A percentile compares a stretch with the other conserved stretches of the same genome.
Conservation (phyloP, 2,888 invertebrate genomes). For the Troilus luridus region DNA sequence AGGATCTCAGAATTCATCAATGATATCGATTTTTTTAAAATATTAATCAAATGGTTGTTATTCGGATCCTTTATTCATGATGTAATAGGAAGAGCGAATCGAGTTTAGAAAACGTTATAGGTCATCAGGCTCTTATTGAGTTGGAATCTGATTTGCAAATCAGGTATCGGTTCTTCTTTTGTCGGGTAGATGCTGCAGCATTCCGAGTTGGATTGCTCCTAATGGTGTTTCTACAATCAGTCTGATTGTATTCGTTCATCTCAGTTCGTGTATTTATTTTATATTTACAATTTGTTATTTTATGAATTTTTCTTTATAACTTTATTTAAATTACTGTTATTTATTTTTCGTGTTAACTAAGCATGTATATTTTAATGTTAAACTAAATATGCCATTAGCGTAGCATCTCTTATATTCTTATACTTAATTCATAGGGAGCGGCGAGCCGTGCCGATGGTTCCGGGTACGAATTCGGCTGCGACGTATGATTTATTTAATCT, state of each 20-base stretch:
- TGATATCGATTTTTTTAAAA: neutral
- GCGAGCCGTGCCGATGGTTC: too few species aligned
- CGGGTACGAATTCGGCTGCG: too few species aligned
- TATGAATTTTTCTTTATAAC: too few species aligned
- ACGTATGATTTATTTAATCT: too few species aligned
- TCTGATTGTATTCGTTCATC: neutral
- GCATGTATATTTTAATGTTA: too few species aligned
- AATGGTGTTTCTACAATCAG: neutral
- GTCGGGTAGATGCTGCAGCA: neutral
- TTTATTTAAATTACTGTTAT: too few species aligned
- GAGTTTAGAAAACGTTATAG: neutral
- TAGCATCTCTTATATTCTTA: too few species aligned
- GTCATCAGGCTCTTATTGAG: constrained; percentile 34
- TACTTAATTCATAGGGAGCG: too few species aligned
- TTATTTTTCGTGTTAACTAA: too few species aligned
- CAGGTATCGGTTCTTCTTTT: neutral
- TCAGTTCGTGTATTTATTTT: neutral
- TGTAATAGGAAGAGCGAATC: neutral
- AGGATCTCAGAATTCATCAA: neutral
- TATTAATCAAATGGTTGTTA: neutral
- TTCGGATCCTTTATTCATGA: neutral
- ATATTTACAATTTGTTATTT: too few species aligned
- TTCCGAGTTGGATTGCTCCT: neutral
- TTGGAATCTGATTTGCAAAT: constrained; percentile 38
- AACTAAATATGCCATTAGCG: too few species aligned